phyloP scores from a whole-genome alignment of 2,888 invertebrate species.

The Lycaena phlaeas region DNA sequence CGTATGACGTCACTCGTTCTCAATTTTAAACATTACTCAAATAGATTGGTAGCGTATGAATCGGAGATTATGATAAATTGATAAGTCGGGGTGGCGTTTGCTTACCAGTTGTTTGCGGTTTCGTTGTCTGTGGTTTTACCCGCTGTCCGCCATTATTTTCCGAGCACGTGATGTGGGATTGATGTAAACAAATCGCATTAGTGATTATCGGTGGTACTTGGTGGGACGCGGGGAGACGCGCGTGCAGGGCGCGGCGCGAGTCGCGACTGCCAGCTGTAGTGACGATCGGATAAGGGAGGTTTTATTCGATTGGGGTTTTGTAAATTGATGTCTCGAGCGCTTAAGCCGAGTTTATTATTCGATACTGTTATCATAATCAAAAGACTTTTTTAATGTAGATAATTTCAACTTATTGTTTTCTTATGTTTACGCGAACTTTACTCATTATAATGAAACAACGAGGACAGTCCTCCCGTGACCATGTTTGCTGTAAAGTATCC shows the following conservation, averaged over 20 bases:
- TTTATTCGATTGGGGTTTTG: slow-evolving; percentile 23
- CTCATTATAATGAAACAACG: too few species aligned
- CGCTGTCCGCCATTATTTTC: slow-evolving; percentile 26
- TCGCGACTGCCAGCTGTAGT: slow-evolving; percentile 35
- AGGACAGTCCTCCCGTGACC: too few species aligned
- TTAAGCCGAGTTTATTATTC: too few species aligned
- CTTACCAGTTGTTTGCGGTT: slow-evolving; percentile 22
- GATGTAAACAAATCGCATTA: slow-evolving; percentile 40
- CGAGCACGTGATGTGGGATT: slow-evolving; percentile 31
- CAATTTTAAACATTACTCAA: not conserved
- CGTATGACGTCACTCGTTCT: slow-evolving; percentile 1
- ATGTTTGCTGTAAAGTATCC: too few species aligned
- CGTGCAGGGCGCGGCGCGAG: slow-evolving; percentile 41
- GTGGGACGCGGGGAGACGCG: slow-evolving; percentile 31
- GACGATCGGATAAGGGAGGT: slow-evolving; percentile 24
- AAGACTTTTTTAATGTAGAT: too few species aligned
- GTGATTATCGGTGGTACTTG: slow-evolving; percentile 22
- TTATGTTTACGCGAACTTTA: too few species aligned
- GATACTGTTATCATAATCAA: too few species aligned
- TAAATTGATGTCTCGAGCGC: slow-evolving; percentile 7
- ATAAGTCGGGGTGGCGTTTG: too few species aligned
- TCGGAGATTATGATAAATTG: too few species aligned
- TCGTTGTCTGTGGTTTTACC: slow-evolving; percentile 18
- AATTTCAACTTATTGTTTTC: too few species aligned
- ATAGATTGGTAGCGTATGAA: too few species aligned